Evolutionary conservation across 2,888 invertebrate genomes (phyloP), one percentile per base, ranked within the genome.

Genomic region (Polydesmus complanatus): DNA sequence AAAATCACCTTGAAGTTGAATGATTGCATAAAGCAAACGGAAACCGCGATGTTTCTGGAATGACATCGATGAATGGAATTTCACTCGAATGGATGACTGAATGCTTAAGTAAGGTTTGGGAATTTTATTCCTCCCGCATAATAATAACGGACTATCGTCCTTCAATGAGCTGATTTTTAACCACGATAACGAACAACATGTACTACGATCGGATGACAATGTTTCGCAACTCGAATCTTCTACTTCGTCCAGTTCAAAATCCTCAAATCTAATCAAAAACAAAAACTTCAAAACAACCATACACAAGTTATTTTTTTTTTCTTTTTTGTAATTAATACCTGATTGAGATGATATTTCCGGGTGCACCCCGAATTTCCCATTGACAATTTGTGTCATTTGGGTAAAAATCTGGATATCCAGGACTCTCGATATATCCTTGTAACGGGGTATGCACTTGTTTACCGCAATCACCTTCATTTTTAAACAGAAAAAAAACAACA

Each of bases 171-270:
- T 53, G 14, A 58, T 53, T 21, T 58, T 51, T 11, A 58, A 27
- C 58, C 58, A 58, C 19, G n/a, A 25, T 2, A 19, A 22, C n/a
- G 21, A n/a, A 27, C 58, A 58, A 22, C 58, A 58, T 19, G 21
- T 5, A 2, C 8, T 21, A 2, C n/a, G 5, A 21, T 23, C 11
- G 3, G 23, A 14, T 11, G 54, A 26, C 5, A 25, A 5, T 27
- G 26, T 23, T 14, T 21, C 11, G 49, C 57, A 5, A 50, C 21
- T 26, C 14, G n/a, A 18, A 26, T 25, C 19, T 3, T 57, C 58
- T 14, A 21, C 58, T 53, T 58, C 52, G 18, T 58, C 58, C 8
- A 58, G 11, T 19, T 58, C 58, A 3, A 58, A 22, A 27, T 26
- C 53, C 14, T 23, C 3, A 53, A 58, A 58, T n/a, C 58, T 58